Base-by-base conservation (phyloP, 2,113 vertebrate genomes). In the Calypte anna region DNA sequence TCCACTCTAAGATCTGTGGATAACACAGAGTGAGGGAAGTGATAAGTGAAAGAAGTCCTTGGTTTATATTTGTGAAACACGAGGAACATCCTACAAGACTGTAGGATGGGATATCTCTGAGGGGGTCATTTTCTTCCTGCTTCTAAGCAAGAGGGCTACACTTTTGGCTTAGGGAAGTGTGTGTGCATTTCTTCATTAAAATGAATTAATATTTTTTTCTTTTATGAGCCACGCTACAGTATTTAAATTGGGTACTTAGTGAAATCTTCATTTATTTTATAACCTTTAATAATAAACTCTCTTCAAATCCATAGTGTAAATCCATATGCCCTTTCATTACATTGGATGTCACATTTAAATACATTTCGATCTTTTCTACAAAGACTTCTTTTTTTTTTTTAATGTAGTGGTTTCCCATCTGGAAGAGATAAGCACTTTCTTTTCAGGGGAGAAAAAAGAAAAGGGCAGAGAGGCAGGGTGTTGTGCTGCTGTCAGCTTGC, bases 201-300 rank as follows among this genome's bases (percentile, higher is more conserved):
- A 54, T 25, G 3, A 3, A 3, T 25, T 4, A 44, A 67, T 24
- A 12, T 15, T 27, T 23, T 44, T 44, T 25, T 62, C 72, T 25
- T 10, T 3, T 30, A 46, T 69, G 50, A 92, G 54, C 16, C 31
- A 8, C 0, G 2, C 12, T 30, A 18, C 1, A 0, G 9, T 84
- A 31, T 61, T 82, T 67, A 66, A 50, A 30, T 19, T 20, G 10
- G 4, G 2, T 77, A n/a, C 77, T 91, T 78, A n/a, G 21, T 38
- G 30, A 80, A 83, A 81, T 63, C 30, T 74, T 85, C 55, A 30
- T 4, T 64, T 77, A 61, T 66, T 90, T 85, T 68, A 27, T 40
- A 85, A 78, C 22, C 21, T 28, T 28, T 33, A 57, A 53, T 17
- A 80, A 25, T 13, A 53, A 8, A 64, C 1, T 76, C 27, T 66